Evolutionary conservation across 2,113 vertebrate species (phyloP), one percentile per base, ranked within the genome.

Genomic region (Strix uralensis): DNA sequence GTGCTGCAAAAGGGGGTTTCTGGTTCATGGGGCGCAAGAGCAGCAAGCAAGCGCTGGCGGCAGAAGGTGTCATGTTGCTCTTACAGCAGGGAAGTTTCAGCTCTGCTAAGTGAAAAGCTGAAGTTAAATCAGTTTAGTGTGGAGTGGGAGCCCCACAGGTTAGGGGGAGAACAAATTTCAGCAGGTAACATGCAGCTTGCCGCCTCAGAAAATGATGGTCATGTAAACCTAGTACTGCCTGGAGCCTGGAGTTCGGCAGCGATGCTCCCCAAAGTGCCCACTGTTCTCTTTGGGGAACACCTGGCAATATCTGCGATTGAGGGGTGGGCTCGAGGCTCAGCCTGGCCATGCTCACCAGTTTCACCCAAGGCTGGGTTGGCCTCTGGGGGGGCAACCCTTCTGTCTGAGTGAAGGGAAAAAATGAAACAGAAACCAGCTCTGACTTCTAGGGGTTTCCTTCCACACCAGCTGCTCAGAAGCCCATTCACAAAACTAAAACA

Each of bases 1-100:
- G 2, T 4, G 34, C 30, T 13, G 69, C 13, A 0, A 18, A 3
- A 18, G 5, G 44, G 26, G 2, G 8, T 4, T 25, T 49, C 51
- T 15, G 66, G 4, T 25, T 27, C 30, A 0, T 0, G 25, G 13
- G 47, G 16, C 3, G 3, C 46, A 8, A 0, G 32, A 46, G 15
- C 44, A 46, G 25, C 11, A 46, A 4, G 42, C 36, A 5, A 8
- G 51, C 1, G 32, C 38, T 10, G 46, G 16, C 2, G 2, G 21
- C 57, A 18, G 55, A 26, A 81, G 8, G 6, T 13, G 32, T 7
- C 8, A 2, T 1, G 42, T 11, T 34, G 61, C 5, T 15, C 46
- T 12, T 9, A 2, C 4, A 6, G 14, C 5, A 2, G 44, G 44
- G 40, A 38, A 11, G 29, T 46, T 49, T 75, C 26, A 4, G 27